Evolutionary conservation across 2,888 invertebrate species (phyloP).

Genomic region (Anorthoa munda): DNA sequence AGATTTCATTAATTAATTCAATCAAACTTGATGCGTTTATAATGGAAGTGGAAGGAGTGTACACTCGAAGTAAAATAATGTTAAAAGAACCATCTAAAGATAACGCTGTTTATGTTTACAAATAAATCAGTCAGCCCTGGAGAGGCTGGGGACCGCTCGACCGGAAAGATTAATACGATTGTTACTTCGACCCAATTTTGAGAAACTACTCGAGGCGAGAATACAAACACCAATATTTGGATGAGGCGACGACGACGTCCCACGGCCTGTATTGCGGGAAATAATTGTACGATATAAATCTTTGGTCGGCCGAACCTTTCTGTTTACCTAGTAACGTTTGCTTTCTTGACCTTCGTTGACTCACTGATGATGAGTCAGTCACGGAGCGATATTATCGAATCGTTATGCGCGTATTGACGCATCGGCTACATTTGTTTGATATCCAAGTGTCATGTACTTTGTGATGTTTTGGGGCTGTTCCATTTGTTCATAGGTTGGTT

Average conservation of each 20-base stretch:
- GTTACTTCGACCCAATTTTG: constrained; percentile 46
- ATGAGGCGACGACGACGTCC: constrained; percentile 35
- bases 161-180: constrained; percentile 52
- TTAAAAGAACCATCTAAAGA: background rate
- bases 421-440: constrained; percentile 57
- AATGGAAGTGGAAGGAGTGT: background rate
- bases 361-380: constrained; percentile 71
- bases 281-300: constrained; percentile 60
- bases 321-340: constrained; percentile 71
- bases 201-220: constrained; percentile 48
- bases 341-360: constrained; percentile 74
- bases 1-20: constrained; percentile 11
- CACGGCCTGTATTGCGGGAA: constrained; percentile 44
- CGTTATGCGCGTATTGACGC: constrained; percentile 53
- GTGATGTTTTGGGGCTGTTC: constrained; percentile 41
- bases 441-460: constrained; percentile 39
- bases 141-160: constrained; percentile 20
- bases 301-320: constrained; percentile 59
- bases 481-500: constrained; percentile 19
- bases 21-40: background rate
- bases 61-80: background rate
- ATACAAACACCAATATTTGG: constrained; percentile 57
- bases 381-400: constrained; percentile 63
- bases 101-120: constrained; percentile 26
- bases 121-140: constrained; percentile 37